Evolutionary conservation across 2,113 vertebrate species (phyloP).

Genomic region (Caretta caretta): DNA sequence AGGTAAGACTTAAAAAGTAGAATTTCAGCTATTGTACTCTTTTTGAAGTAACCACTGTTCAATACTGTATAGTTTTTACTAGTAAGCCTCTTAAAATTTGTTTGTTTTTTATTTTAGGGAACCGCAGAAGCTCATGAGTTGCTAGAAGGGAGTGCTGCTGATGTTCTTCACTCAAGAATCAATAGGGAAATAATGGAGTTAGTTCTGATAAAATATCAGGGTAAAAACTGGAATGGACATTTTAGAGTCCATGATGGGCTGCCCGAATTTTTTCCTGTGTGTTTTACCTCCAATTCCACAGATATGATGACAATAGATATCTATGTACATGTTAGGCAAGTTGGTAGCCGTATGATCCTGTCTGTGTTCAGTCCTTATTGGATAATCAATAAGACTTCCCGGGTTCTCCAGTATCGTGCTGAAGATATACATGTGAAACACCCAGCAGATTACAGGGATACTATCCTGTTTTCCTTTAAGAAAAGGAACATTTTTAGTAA

Average conservation of each 20-base stretch:
- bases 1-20: neutral
- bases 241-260: constrained; percentile 80
- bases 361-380: constrained; percentile 95
- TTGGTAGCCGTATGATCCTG: constrained; percentile 78
- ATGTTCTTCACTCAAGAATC: constrained; percentile 89
- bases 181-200: constrained; percentile 90
- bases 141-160: constrained; percentile 85
- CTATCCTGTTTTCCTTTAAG: constrained; percentile 94
- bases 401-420: constrained; percentile 93
- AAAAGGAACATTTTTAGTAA: constrained; percentile 96
- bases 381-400: constrained; percentile 97
- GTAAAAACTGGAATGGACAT: constrained; percentile 91
- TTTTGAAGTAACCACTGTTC: neutral
- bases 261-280: constrained; percentile 87
- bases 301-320: constrained; percentile 81
- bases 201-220: constrained; percentile 90
- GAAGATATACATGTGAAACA: constrained; percentile 92
- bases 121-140: constrained; percentile 87
- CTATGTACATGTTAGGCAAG: constrained; percentile 79
- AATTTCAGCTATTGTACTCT: neutral
- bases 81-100: neutral
- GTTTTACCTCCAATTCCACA: constrained; percentile 81
- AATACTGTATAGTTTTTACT: neutral
- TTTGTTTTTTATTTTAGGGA: constrained; percentile 77
- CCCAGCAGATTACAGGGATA: constrained; percentile 90